These are phyloP conservation scores for Oeneis ivallda DNA, from an alignment of 2,888 invertebrate species.

Conservation along the genomic window DNA sequence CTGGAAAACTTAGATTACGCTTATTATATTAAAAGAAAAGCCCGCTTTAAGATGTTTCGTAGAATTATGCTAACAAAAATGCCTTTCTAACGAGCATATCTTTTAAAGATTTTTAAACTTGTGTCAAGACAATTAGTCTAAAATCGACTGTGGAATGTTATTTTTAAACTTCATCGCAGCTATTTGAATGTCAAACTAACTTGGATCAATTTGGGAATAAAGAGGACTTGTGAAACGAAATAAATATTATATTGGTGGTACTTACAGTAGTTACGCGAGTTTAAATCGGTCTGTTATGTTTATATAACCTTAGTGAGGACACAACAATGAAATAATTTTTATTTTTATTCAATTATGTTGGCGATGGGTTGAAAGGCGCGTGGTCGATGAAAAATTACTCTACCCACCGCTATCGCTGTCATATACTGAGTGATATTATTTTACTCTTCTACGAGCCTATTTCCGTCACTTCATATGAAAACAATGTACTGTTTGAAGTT, in stretches of 20 bases:
- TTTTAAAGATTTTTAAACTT: background rate
- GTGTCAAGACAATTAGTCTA: too few relatives aligned
- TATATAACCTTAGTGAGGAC: slow-evolving; percentile 32
- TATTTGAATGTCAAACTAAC: too few relatives aligned
- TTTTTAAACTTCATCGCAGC: too few relatives aligned
- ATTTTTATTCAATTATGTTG: slow-evolving; percentile 53
- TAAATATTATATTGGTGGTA: background rate
- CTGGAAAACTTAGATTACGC: too few relatives aligned
- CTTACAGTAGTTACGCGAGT: background rate
- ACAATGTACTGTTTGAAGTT: too few relatives aligned
- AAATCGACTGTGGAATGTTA: too few relatives aligned
- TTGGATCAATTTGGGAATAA: too few relatives aligned
- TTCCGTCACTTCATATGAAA: background rate
- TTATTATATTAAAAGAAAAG: too few relatives aligned
- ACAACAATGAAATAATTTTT: slow-evolving; percentile 41
- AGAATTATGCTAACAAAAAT: background rate
- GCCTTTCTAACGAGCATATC: background rate
- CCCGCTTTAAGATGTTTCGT: too few relatives aligned
- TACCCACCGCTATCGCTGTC: slow-evolving; percentile 24
- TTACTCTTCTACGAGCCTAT: too few relatives aligned
- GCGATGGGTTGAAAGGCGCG: slow-evolving; percentile 42
- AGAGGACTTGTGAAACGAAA: too few relatives aligned
- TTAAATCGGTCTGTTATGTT: background rate
- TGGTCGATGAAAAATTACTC: slow-evolving; percentile 51
- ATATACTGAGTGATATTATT: background rate